Evolutionary conservation across 2,797 vertebrate genomes (phyloP), one percentile per base, ranked within the genome.

Genomic region (Microcaecilia unicolor): DNA sequence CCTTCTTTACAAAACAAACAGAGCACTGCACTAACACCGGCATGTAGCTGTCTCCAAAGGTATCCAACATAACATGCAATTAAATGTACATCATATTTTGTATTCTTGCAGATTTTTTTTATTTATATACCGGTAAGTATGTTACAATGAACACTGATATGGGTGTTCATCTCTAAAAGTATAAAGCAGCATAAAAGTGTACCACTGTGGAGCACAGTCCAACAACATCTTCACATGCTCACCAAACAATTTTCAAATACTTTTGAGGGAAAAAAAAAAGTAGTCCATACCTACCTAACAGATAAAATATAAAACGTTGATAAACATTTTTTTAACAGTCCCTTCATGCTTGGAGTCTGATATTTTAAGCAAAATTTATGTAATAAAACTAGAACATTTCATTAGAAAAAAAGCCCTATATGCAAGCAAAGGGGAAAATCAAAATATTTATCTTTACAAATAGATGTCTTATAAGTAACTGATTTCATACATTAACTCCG

Each of bases 361-460:
- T 51, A 44, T 29, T 23, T 43, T 22, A 11, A 55, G 41, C 22
- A 54, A 52, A 48, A 2, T 3, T 17, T 2, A 3, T 32, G 33
- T 42, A 55, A 36, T 59, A 53, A 73, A 58, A 67, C 42, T 51
- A 63, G 64, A 55, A 61, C 59, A 54, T 58, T n/a, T 47, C 38
- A 57, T 58, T 25, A 64, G 71, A 58, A 72, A 74, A 41, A 22
- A 18, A 23, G n/a, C 12, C 14, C 4, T 22, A 51, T 5, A 28
- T 23, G 35, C 48, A 58, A 33, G 28, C 28, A 32, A 43, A 58
- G 61, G 61, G 64, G 76, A 54, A 77, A 34, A 41, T 42, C 48
- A 49, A 39, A 21, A 48, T 46, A 74, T 64, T 69, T 69, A 78
- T 75, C 48, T 65, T 80, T 83, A 85, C 69, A 84, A 70, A 68